Conservation (phyloP, 2,113 vertebrate species). For the Erythrocercus mccallii region DNA sequence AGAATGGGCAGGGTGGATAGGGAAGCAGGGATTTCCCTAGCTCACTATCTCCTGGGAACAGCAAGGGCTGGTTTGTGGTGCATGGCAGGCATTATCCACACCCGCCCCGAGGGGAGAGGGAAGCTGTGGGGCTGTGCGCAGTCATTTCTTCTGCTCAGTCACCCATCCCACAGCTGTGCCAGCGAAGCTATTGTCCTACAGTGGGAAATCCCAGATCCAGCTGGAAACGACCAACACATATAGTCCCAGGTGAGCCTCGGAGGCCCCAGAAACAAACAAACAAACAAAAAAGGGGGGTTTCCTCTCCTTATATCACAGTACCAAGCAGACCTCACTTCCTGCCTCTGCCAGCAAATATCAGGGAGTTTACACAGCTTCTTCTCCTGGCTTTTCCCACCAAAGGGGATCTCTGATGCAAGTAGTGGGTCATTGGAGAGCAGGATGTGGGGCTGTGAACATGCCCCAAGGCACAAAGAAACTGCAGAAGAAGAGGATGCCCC, state of each 20-base stretch:
- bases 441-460: background rate
- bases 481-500: background rate
- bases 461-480: background rate
- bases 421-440: background rate
- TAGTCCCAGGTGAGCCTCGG: background rate
- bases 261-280: background rate
- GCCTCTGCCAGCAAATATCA: background rate
- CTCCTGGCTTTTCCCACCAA: background rate
- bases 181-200: background rate
- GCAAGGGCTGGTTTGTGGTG: background rate
- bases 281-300: background rate
- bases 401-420: background rate
- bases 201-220: background rate
- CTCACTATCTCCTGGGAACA: background rate
- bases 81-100: background rate
- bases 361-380: background rate
- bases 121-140: background rate
- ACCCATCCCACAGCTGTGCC: background rate
- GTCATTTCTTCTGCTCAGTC: background rate
- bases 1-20: background rate
- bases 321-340: background rate
- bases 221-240: background rate
- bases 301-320: background rate
- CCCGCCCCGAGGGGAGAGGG: accelerated
- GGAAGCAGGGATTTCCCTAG: background rate